Evolutionary conservation across 2,113 vertebrate species (phyloP).

Genomic region (Malaclemys terrapin): DNA sequence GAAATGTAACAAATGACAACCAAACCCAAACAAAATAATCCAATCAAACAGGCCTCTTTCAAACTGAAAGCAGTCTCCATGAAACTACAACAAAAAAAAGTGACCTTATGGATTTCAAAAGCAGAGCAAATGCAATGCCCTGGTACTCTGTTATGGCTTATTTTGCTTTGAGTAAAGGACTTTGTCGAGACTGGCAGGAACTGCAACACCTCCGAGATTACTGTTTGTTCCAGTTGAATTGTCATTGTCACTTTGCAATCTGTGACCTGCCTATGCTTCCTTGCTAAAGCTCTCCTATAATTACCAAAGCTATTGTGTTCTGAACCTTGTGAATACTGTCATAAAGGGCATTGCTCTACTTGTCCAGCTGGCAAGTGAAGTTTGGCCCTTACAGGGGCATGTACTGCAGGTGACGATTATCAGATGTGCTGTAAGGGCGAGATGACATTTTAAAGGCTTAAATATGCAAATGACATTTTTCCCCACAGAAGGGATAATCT

Average conservation of each 20-base stretch:
- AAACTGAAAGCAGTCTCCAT: background rate
- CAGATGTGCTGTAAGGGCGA: conserved; percentile 37
- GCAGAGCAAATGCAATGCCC: background rate
- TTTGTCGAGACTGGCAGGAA: conserved; percentile 49
- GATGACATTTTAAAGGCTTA: conserved; percentile 69
- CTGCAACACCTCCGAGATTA: conserved; percentile 48
- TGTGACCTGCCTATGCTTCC: background rate
- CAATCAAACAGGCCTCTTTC: conserved; percentile 19
- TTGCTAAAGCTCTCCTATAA: conserved; percentile 21
- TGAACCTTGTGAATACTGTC: conserved; percentile 25
- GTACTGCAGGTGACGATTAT: conserved; percentile 49
- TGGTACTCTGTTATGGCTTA: conserved; percentile 17
- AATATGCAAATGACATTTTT: conserved; percentile 24
- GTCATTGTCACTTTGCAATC: conserved; percentile 47
- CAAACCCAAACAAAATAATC: conserved; percentile 4
- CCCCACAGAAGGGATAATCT: conserved; percentile 12
- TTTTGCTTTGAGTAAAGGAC: conserved; percentile 48
- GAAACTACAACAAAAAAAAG: conserved; percentile 18
- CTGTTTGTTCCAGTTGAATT: conserved; percentile 56
- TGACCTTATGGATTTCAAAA: conserved; percentile 53
- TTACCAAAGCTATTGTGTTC: conserved; percentile 28
- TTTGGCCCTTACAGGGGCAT: conserved; percentile 34
- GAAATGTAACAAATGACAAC: background rate
- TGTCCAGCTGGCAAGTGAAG: conserved; percentile 39
- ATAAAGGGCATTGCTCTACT: conserved; percentile 35